Evolutionary conservation across 2,797 vertebrate species (phyloP), one percentile per base, ranked within the genome.

Genomic region (Phyllotis vaccarum): DNA sequence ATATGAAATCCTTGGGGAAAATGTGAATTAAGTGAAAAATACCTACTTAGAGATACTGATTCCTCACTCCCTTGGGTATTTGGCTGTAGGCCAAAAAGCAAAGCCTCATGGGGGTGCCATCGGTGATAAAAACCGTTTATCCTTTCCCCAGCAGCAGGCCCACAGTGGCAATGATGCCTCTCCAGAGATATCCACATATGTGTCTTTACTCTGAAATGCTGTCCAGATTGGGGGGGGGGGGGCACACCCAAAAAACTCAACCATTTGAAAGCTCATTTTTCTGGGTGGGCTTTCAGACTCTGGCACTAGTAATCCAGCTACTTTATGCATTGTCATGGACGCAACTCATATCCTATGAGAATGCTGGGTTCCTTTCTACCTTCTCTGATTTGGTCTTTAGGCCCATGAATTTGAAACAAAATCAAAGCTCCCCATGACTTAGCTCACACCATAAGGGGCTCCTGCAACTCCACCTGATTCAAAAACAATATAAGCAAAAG

Each of bases 221-320:
- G 5, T 5, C 37, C 9, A 6, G 22, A 9, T 83, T 92, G 75
- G 46, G 91, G n/a, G n/a, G n/a, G n/a, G n/a, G n/a, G n/a, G n/a
- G n/a, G n/a, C n/a, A n/a, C n/a, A n/a, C n/a, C n/a, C n/a, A 94
- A 93, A 89, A 46, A 56, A 62, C 29, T 46, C 56, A 93, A 14
- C 6, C 27, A 52, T 75, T 81, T 4, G 9, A 66, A 46, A 68
- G 29, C 60, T 95, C 19, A 3, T 92, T 70, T 88, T 49, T 78
- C 7, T 9, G 24, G 52, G 43, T 64, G 6, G 24, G 54, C 27
- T 56, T 29, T 0, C 5, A 52, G 27, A 14, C 12, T 79, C 31
- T 74, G 2, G 3, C 12, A 1, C 12, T 92, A 56, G 27, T n/a
- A 76, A 80, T 68, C 74, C 6, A 14, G 0, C 5, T 21, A 34